These are phyloP conservation scores for Pelosia muscerda DNA, from an alignment of 2,888 invertebrate genomes.

Conservation along the genomic window DNA sequence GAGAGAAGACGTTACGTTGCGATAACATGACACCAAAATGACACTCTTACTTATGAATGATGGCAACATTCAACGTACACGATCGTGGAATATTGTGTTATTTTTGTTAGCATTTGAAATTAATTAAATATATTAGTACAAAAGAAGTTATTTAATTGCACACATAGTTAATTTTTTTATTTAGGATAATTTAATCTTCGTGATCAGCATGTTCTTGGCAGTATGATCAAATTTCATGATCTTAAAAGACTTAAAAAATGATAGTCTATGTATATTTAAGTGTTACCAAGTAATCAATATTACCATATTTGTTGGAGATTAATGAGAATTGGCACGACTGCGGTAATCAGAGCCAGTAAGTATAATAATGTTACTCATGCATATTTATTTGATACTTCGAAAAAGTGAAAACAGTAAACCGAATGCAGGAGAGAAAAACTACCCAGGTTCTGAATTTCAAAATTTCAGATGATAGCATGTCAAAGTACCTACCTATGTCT, in stretches of 20 bases:
- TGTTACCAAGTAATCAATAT: constrained; percentile 19
- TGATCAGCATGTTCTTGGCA: constrained; percentile 25
- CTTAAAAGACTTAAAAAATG: constrained; percentile 4
- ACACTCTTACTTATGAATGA: too few species aligned
- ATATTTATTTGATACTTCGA: too few species aligned
- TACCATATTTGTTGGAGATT: not conserved
- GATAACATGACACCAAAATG: not conserved
- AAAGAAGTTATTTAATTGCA: not conserved
- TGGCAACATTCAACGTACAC: not conserved
- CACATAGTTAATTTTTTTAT: not conserved
- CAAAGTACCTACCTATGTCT: too few species aligned
- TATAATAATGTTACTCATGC: not conserved
- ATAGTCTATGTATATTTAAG: constrained; percentile 29
- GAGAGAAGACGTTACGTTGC: too few species aligned
- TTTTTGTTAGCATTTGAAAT: not conserved
- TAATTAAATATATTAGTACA: not conserved
- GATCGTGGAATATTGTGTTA: not conserved
- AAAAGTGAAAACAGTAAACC: too few species aligned
- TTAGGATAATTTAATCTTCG: not conserved
- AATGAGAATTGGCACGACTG: too few species aligned
- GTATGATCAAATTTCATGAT: constrained; percentile 29
- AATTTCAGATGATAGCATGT: too few species aligned
- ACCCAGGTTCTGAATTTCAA: too few species aligned
- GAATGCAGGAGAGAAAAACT: too few species aligned
- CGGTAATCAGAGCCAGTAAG: not conserved